phyloP scores from a whole-genome alignment of 2,113 vertebrate genomes.

The Tympanuchus pallidicinctus region DNA sequence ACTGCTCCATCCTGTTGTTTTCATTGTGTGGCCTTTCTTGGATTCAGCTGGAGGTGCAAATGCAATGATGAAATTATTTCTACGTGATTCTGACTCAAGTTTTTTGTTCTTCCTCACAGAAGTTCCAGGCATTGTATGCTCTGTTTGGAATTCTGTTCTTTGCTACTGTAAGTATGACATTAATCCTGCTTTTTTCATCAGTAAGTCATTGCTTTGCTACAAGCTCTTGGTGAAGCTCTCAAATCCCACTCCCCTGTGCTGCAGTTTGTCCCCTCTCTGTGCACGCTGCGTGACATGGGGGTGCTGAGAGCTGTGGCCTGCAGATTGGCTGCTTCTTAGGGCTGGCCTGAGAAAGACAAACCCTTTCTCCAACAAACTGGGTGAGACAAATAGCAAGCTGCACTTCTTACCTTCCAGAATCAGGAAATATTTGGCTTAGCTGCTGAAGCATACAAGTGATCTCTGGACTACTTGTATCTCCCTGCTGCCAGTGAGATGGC shows the following conservation, averaged over 20 bases:
- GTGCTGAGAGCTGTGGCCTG: not conserved
- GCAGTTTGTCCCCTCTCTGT: not conserved
- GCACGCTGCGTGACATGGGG: not conserved
- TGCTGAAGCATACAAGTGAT: not conserved
- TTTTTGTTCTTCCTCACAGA: not conserved
- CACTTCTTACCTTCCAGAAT: not conserved
- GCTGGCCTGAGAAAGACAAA: not conserved
- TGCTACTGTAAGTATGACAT: not conserved
- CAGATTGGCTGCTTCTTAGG: not conserved
- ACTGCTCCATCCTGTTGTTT: not conserved
- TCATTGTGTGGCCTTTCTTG: not conserved
- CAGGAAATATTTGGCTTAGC: not conserved
- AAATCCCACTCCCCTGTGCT: not conserved
- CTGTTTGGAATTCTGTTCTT: not conserved
- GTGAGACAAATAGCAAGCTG: not conserved
- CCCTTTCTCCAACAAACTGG: not conserved
- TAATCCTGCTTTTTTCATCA: not conserved
- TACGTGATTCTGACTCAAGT: not conserved
- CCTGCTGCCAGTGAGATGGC: not conserved
- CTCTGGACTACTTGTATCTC: not conserved
- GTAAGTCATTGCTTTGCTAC: not conserved
- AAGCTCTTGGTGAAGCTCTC: not conserved
- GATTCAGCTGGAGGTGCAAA: not conserved
- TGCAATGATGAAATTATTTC: not conserved
- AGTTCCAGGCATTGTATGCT: not conserved